These are phyloP conservation scores for Axis porcinus DNA, from an alignment of 2,113 vertebrate genomes.

Conservation along the genomic window DNA sequence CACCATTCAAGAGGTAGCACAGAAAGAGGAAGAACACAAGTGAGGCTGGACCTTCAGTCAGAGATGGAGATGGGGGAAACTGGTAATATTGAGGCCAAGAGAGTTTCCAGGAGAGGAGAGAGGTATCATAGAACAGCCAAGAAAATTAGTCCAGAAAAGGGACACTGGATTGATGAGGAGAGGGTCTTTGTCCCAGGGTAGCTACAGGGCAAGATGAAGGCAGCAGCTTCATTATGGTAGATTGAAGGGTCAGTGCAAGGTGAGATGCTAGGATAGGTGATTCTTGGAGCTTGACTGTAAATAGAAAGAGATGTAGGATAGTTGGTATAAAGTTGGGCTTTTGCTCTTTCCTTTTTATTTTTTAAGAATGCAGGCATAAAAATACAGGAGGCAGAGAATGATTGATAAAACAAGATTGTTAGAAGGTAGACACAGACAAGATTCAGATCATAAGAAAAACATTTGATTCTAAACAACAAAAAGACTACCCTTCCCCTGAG, in stretches of 20 bases:
- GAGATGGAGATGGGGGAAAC: not conserved
- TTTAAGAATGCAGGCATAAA: not conserved
- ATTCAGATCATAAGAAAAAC: not conserved
- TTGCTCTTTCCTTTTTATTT: not conserved
- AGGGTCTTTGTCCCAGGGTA: not conserved
- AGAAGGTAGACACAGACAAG: not conserved
- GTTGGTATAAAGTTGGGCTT: not conserved
- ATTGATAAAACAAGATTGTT: not conserved
- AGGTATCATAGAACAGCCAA: not conserved
- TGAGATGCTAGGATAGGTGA: not conserved
- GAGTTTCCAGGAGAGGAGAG: not conserved
- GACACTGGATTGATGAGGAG: not conserved
- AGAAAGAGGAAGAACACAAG: not conserved
- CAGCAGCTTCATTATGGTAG: not conserved
- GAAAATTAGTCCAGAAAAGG: not conserved
- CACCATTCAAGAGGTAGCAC: not conserved
- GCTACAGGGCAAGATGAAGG: not conserved
- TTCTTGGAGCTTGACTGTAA: not conserved
- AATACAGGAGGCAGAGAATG: not conserved
- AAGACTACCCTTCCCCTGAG: not conserved
- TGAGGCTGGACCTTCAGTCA: not conserved
- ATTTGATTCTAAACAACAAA: not conserved
- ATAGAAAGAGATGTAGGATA: not conserved
- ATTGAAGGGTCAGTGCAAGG: not conserved
- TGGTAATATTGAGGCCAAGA: not conserved